Percentiles rank a stretch among this genome's conserved stretches.
phyloP scores from a whole-genome alignment of 1,140 invertebrate genomes.

The Drosophila novamexicana region DNA sequence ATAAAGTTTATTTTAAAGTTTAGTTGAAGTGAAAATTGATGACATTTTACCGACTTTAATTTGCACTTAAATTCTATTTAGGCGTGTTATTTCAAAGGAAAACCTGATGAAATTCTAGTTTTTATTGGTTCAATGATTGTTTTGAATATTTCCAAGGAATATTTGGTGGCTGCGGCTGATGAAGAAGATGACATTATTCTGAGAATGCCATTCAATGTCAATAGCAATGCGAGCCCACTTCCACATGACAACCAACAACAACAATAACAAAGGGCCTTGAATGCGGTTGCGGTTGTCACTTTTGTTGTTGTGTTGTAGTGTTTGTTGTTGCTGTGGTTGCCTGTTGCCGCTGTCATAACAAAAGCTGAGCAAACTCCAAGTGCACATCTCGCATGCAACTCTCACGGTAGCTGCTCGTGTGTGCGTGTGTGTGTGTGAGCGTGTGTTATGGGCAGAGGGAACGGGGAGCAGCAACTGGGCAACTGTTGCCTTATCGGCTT shows the following conservation, averaged over 20 bases:
- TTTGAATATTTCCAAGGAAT: slow-evolving; percentile 7
- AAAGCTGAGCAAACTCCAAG: slow-evolving; percentile 65
- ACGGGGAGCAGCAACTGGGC: slow-evolving; percentile 19
- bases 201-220: slow-evolving; percentile 35
- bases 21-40: too few species aligned
- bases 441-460: not conserved
- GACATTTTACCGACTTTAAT: not conserved
- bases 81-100: not conserved
- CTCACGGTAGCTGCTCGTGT: slow-evolving; percentile 57
- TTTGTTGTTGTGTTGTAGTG: slow-evolving; percentile 14
- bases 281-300: slow-evolving; percentile 4
- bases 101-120: not conserved
- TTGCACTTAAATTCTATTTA: not conserved
- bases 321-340: slow-evolving; percentile 2
- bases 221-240: slow-evolving; percentile 16
- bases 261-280: slow-evolving; percentile 21
- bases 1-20: too few species aligned
- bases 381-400: slow-evolving; percentile 46
- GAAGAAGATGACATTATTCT: slow-evolving; percentile 26
- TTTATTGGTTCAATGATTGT: not conserved
- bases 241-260: slow-evolving; percentile 22
- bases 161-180: slow-evolving; percentile 3
- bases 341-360: slow-evolving; percentile 26
- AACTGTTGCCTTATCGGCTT: slow-evolving; percentile 57
- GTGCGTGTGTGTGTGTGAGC: slow-evolving; percentile 1